Evolutionary conservation across 2,888 invertebrate species (phyloP).

Genomic region (Tetragnatha montana): DNA sequence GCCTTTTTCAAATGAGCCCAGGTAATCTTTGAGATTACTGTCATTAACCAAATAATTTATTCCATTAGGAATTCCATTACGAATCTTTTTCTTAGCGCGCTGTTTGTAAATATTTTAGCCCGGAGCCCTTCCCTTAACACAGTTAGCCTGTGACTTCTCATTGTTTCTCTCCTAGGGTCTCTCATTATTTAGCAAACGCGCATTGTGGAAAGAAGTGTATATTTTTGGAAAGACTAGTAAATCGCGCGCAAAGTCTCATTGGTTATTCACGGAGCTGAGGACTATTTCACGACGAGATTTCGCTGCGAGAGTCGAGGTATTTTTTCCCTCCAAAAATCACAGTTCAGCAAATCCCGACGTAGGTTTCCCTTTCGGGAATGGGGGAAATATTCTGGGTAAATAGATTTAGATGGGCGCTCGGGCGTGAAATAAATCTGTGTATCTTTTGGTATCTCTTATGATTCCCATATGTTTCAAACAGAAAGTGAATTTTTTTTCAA

Average conservation of each 20-base stretch:
- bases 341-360: neutral
- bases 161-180: neutral
- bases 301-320: neutral
- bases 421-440: neutral
- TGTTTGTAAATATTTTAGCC: constrained; percentile 31
- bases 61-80: constrained; percentile 50
- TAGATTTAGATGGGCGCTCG: neutral
- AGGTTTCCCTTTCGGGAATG: neutral
- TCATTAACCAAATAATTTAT: constrained; percentile 45
- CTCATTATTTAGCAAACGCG: neutral
- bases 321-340: neutral
- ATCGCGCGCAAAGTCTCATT: neutral
- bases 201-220: neutral
- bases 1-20: constrained; percentile 15
- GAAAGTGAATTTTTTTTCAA: too few species aligned
- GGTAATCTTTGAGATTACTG: constrained; percentile 45
- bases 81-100: constrained; percentile 4
- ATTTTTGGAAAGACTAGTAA: neutral
- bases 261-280: neutral
- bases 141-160: neutral
- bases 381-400: neutral
- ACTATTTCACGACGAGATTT: neutral
- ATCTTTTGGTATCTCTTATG: neutral
- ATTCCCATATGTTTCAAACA: neutral
- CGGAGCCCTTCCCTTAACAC: neutral